Conservation (phyloP, 2,888 invertebrate species). For the Acronicta alni region DNA sequence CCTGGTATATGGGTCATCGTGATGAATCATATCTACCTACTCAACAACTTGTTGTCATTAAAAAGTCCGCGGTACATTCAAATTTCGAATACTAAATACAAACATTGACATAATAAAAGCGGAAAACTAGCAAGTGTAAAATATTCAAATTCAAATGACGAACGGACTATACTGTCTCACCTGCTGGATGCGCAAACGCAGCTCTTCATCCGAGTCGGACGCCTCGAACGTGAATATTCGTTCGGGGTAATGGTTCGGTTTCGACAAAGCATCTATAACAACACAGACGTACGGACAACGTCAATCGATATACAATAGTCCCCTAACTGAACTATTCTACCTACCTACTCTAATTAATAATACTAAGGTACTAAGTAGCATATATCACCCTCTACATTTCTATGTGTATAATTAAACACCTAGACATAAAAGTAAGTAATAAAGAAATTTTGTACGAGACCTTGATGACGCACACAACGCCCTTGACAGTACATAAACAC, state of each 20-base stretch:
- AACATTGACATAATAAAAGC: conserved; percentile 45
- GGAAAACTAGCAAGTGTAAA: conserved; percentile 36
- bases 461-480: conserved; percentile 65
- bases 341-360: conserved; percentile 40
- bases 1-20: conserved; percentile 13
- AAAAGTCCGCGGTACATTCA: not conserved
- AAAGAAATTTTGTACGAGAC: conserved; percentile 54
- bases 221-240: conserved; percentile 87
- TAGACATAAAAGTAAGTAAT: conserved; percentile 41
- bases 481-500: conserved; percentile 68
- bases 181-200: conserved; percentile 87
- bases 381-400: conserved; percentile 45
- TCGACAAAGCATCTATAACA: conserved; percentile 89
- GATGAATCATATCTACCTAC: conserved; percentile 11
- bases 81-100: conserved; percentile 18
- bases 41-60: conserved; percentile 1
- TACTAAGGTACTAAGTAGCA: conserved; percentile 45
- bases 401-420: conserved; percentile 53
- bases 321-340: conserved; percentile 55
- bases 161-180: conserved; percentile 69
- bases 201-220: conserved; percentile 86
- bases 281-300: conserved; percentile 86
- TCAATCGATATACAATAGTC: conserved; percentile 68
- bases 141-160: conserved; percentile 41
- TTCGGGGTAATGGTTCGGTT: conserved; percentile 87